Evolutionary conservation across 2,888 invertebrate species (phyloP).

Genomic region (Noctua pronuba): DNA sequence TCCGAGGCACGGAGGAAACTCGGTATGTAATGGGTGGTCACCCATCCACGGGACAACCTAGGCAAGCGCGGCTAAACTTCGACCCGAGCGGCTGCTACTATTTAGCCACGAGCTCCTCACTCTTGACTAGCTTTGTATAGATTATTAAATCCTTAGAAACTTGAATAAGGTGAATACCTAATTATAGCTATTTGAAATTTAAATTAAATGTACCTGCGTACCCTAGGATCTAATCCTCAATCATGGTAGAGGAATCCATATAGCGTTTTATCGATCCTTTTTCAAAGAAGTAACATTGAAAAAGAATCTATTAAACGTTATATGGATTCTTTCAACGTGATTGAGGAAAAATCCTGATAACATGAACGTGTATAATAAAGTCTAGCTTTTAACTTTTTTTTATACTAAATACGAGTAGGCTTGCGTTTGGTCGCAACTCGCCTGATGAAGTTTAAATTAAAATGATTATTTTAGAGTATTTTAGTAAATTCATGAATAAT

Average conservation of each 20-base stretch:
- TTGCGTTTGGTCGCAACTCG: too few relatives aligned
- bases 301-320: constrained; percentile 1
- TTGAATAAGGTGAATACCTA: background rate
- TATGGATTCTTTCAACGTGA: constrained; percentile 20
- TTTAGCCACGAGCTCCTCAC: too few relatives aligned
- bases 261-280: background rate
- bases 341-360: background rate
- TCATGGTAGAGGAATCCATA: constrained; percentile 25
- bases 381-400: background rate
- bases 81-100: too few relatives aligned
- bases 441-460: too few relatives aligned
- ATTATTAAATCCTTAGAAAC: background rate
- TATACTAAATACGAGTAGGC: too few relatives aligned
- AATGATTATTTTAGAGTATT: background rate
- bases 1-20: too few relatives aligned
- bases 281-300: constrained; percentile 24
- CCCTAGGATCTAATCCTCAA: background rate
- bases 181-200: too few relatives aligned
- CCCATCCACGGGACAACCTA: too few relatives aligned
- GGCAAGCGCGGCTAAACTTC: too few relatives aligned
- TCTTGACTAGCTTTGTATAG: background rate
- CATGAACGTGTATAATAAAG: background rate
- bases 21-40: too few relatives aligned
- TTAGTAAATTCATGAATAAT: background rate
- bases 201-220: too few relatives aligned